A percentile compares a stretch with the other conserved stretches of the same genome.
These are phyloP conservation scores for Oryzias melastigma DNA, from an alignment of 2,113 vertebrate genomes.

Conservation along the genomic window DNA sequence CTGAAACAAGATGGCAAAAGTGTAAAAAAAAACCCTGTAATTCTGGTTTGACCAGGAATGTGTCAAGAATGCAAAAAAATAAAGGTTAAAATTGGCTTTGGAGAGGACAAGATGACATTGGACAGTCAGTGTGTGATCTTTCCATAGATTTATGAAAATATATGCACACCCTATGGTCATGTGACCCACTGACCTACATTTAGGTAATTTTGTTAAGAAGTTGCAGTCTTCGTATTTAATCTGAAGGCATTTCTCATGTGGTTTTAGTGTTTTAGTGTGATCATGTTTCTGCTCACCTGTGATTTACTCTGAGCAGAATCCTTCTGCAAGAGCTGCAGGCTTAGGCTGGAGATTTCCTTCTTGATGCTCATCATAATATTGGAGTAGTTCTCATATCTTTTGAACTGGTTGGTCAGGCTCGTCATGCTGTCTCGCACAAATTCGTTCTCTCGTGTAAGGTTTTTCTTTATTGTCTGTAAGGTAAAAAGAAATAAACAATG, in stretches of 20 bases:
- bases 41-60: too few relatives aligned
- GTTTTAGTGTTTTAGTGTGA: neutral
- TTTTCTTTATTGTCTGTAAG: slow-evolving; percentile 89
- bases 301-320: slow-evolving; percentile 80
- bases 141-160: too few relatives aligned
- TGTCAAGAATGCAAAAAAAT: too few relatives aligned
- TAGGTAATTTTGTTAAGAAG: too few relatives aligned
- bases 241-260: neutral
- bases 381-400: slow-evolving; percentile 91
- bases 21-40: too few relatives aligned
- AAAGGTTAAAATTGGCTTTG: too few relatives aligned
- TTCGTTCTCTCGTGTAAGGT: slow-evolving; percentile 92
- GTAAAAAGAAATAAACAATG: neutral
- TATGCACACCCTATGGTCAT: too few relatives aligned
- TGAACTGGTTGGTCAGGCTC: slow-evolving; percentile 87
- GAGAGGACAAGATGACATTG: too few relatives aligned
- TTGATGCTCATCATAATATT: slow-evolving; percentile 95
- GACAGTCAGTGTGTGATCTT: too few relatives aligned
- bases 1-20: too few relatives aligned
- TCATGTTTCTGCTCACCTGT: slow-evolving; percentile 74
- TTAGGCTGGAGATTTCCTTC: slow-evolving; percentile 93
- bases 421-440: slow-evolving; percentile 88
- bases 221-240: too few relatives aligned
- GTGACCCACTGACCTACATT: too few relatives aligned
- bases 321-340: slow-evolving; percentile 93